These are phyloP conservation scores for Raphicerus campestris DNA, from an alignment of 2,113 vertebrate genomes.

Conservation along the genomic window DNA sequence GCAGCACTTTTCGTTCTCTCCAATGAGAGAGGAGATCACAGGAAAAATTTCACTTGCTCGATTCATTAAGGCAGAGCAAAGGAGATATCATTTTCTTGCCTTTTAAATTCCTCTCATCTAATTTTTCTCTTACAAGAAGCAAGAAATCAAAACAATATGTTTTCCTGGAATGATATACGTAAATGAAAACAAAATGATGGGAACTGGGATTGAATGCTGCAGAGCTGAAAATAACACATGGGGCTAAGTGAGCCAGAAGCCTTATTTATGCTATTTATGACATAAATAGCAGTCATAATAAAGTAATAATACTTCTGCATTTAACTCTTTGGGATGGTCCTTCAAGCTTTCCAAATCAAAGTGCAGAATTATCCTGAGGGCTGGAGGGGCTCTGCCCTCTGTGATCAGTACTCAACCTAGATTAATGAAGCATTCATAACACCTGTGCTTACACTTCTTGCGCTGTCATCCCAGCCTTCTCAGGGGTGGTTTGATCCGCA, in stretches of 20 bases:
- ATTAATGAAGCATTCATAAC: not conserved
- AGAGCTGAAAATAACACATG: not conserved
- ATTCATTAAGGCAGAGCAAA: not conserved
- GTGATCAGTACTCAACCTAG: not conserved
- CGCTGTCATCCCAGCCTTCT: not conserved
- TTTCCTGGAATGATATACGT: not conserved
- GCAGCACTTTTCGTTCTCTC: not conserved
- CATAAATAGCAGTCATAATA: not conserved
- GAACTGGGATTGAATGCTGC: not conserved
- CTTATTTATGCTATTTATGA: not conserved
- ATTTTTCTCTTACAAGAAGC: constrained; percentile 13
- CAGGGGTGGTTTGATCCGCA: not conserved
- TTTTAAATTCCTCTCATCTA: not conserved
- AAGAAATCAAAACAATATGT: constrained; percentile 30
- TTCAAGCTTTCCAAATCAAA: not conserved
- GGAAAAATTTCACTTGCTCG: not conserved
- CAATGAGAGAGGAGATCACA: not conserved
- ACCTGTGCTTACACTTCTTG: not conserved
- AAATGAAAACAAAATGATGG: not conserved
- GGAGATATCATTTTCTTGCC: not conserved
- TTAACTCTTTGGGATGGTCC: not conserved
- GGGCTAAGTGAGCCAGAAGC: not conserved
- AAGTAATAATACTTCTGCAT: not conserved
- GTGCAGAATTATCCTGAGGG: not conserved
- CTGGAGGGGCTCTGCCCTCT: not conserved